phyloP scores from a whole-genome alignment of 2,113 vertebrate species.

The Chaetodon trifascialis region DNA sequence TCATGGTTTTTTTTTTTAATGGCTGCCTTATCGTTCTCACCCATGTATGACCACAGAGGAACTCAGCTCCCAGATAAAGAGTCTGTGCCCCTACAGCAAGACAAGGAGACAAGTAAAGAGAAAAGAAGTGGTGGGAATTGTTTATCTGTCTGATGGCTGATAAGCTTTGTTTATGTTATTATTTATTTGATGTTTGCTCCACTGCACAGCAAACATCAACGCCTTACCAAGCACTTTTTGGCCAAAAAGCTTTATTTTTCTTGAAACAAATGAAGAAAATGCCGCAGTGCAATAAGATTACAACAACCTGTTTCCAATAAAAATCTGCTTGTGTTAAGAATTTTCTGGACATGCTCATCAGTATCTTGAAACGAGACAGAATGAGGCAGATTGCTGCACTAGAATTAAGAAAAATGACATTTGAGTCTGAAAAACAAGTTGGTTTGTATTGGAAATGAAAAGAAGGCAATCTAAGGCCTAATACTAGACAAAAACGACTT shows the following conservation, averaged over 20 bases:
- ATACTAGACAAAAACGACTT: neutral
- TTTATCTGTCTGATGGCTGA: constrained; percentile 22
- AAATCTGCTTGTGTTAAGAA: neutral
- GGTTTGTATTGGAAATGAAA: neutral
- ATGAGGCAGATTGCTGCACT: neutral
- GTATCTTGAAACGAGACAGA: neutral
- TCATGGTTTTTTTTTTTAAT: constrained; percentile 19
- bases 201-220: neutral
- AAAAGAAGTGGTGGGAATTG: constrained; percentile 5
- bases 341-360: neutral
- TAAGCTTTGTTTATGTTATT: neutral
- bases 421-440: neutral
- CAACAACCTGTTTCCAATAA: neutral
- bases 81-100: neutral
- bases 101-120: constrained; percentile 20
- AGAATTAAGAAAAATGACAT: neutral
- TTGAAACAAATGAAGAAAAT: neutral
- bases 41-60: constrained; percentile 40
- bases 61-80: constrained; percentile 21
- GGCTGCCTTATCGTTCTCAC: constrained; percentile 57
- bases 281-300: neutral
- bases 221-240: neutral
- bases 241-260: neutral
- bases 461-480: neutral
- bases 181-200: constrained; percentile 23